Base-by-base conservation (phyloP, 1,140 invertebrate genomes). In the Philopotamus ludificatus region DNA sequence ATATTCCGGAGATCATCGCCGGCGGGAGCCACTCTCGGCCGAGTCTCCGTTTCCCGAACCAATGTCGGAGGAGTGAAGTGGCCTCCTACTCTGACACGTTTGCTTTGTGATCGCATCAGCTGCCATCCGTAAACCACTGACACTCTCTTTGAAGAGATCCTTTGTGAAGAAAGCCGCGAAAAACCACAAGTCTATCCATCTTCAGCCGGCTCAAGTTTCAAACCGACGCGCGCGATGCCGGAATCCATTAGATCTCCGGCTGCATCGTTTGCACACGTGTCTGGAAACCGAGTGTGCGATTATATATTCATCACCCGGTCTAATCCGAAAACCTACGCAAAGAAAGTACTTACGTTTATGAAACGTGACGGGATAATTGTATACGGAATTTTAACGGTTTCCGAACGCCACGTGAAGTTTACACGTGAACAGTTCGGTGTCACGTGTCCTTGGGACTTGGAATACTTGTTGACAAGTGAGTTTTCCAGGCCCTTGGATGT, bases 361-460 rank as follows among this genome's bases (percentile, higher is more conserved):
- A 21, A 51, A 51, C 49, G 49, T 51, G 49, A 51, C 49, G 20
- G 49, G 28, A 21, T 21, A 21, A 51, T 51, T 51, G 28, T 15
- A 21, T 25, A 25, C 20, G 18, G 15, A 21, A 1, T 18, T 44
- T 44, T 44, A n/a, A n/a, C n/a, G n/a, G n/a, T n/a, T n/a, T n/a
- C 12, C 28, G 12, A 34, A 34, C 4, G 28, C 12, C 28, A 34
- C 28, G 28, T 34, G 28, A 34, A 4, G 12, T 12, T 34, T 34
- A 34, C 28, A 34, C 28, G 28, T 34, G 28, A 12, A 34, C 12
- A 34, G 28, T 7, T 12, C 28, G n/a, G 4, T 34, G 28, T 7
- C 28, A 12, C 28, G 28, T 34, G 28, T 34, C 28, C 28, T 34
- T 4, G 28, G 4, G 12, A 4, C 12, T 34, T 34, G 28, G 12